Evolutionary conservation across 2,888 invertebrate genomes (phyloP).

Genomic region (Andricus quercusramuli): DNA sequence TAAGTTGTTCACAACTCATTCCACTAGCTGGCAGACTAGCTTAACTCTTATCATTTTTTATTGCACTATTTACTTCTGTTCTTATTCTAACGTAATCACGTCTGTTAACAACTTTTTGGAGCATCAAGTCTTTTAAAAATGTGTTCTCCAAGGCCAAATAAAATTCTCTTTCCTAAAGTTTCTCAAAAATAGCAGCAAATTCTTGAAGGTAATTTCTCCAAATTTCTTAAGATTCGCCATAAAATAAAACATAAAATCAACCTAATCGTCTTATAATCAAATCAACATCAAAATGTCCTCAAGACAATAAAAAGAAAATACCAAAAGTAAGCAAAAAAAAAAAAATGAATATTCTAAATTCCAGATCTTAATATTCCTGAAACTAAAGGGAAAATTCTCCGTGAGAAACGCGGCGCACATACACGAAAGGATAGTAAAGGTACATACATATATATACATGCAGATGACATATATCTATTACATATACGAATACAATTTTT

Average conservation of each 20-base stretch:
- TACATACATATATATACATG: background rate
- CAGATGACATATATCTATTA: slow-evolving; percentile 14
- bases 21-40: background rate
- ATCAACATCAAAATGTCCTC: background rate
- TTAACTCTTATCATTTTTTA: slow-evolving; percentile 7
- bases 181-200: background rate
- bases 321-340: background rate
- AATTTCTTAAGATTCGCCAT: background rate
- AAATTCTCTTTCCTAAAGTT: background rate
- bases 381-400: background rate
- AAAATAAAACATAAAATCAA: background rate
- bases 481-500: slow-evolving; percentile 33
- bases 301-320: background rate
- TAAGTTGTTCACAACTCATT: background rate
- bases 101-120: background rate
- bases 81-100: background rate
- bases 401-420: slow-evolving; percentile 8
- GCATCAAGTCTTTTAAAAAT: background rate
- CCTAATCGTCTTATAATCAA: background rate
- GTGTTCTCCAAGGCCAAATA: background rate
- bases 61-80: background rate
- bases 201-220: background rate
- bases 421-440: slow-evolving; percentile 20
- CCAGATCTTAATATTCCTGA: background rate
- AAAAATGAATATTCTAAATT: background rate